Evolutionary conservation across 2,888 invertebrate species (phyloP).

Genomic region (Oscheius myriophilus): DNA sequence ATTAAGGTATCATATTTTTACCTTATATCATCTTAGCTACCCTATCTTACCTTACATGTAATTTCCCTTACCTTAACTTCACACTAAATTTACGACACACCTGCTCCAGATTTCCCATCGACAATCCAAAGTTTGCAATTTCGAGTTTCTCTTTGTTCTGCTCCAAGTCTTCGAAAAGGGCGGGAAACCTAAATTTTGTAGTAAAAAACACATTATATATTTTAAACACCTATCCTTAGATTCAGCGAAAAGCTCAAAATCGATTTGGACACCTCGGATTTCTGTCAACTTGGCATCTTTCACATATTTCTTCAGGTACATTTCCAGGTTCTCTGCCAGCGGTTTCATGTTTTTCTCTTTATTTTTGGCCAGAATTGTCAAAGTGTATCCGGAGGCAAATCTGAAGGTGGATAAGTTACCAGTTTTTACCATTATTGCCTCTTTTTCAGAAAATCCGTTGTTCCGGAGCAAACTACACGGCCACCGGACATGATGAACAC

Average conservation of each 20-base stretch:
- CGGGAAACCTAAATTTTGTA: conserved; percentile 52
- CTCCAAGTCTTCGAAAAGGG: conserved; percentile 59
- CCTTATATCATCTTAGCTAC: too few species aligned
- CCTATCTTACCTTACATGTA: too few species aligned
- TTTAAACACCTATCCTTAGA: too few species aligned
- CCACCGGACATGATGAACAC: conserved; percentile 66
- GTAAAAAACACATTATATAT: too few species aligned
- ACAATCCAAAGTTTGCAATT: conserved; percentile 55
- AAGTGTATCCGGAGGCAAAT: conserved; percentile 59
- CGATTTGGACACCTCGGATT: conserved; percentile 43
- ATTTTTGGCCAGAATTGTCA: conserved; percentile 50
- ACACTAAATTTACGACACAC: too few species aligned
- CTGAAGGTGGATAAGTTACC: conserved; percentile 1
- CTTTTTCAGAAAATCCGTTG: conserved; percentile 57
- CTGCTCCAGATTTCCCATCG: conserved; percentile 64
- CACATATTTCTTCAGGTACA: conserved; percentile 8
- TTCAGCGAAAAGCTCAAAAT: conserved; percentile 38
- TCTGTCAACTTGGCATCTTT: conserved; percentile 11
- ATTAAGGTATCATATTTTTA: too few species aligned
- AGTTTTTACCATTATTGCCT: too few species aligned
- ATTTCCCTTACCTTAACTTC: too few species aligned
- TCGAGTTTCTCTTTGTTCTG: conserved; percentile 24
- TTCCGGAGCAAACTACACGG: conserved; percentile 59
- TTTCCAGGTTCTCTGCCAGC: conserved; percentile 18
- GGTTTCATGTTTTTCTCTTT: too few species aligned